These are phyloP conservation scores for Rhinogobio ventralis DNA, from an alignment of 2,797 vertebrate genomes.

Conservation along the genomic window DNA sequence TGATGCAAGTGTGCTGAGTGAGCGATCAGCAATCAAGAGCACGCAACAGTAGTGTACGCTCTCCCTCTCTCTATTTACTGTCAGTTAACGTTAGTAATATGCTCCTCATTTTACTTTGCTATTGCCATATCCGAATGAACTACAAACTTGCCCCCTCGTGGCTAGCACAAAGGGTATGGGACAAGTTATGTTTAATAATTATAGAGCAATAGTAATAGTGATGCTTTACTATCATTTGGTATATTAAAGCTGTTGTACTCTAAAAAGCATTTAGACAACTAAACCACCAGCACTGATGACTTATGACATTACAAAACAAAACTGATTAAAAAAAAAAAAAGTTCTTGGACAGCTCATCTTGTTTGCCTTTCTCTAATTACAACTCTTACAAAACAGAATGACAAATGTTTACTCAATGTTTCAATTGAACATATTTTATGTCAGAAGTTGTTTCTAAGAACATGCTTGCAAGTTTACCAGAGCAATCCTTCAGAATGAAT, in stretches of 20 bases:
- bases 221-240: not conserved
- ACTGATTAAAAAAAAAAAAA: not conserved
- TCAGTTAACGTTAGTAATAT: too few relatives aligned
- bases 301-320: not conserved
- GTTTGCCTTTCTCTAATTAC: slow-evolving; percentile 27
- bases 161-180: not conserved
- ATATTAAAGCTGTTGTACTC: not conserved
- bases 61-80: too few relatives aligned
- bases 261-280: slow-evolving; percentile 9
- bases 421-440: slow-evolving; percentile 3
- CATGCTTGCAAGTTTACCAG: slow-evolving; percentile 19
- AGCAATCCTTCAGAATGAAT: not conserved
- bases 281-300: slow-evolving; percentile 19
- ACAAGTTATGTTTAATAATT: not conserved
- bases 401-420: slow-evolving; percentile 38
- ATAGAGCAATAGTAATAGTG: not conserved
- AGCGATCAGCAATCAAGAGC: too few relatives aligned
- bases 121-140: too few relatives aligned
- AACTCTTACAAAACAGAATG: not conserved
- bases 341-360: not conserved
- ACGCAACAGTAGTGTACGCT: too few relatives aligned
- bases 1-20: too few relatives aligned
- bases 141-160: too few relatives aligned
- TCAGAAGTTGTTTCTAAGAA: slow-evolving; percentile 12
- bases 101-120: too few relatives aligned